Conservation (phyloP, 2,113 vertebrate species). For the Ageneiosus marmoratus region DNA sequence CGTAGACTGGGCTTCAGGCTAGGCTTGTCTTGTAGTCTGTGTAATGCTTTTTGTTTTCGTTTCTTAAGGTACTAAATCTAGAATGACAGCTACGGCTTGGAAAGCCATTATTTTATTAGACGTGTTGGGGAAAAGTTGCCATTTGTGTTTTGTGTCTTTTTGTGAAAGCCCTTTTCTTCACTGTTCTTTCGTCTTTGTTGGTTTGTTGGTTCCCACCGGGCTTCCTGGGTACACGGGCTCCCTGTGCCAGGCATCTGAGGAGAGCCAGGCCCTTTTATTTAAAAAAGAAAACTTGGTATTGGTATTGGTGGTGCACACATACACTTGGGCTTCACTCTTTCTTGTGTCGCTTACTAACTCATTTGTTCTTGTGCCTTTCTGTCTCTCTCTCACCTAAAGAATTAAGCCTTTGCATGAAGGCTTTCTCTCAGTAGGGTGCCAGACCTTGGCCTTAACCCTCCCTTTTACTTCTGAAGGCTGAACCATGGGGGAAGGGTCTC, state of each 20-base stretch:
- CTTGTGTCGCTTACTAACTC: conserved; percentile 33
- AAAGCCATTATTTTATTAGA: conserved; percentile 28
- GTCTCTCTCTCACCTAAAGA: conserved; percentile 31
- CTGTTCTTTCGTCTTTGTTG: conserved; percentile 50
- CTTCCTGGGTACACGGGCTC: conserved; percentile 55
- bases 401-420: conserved; percentile 59
- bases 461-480: conserved; percentile 21
- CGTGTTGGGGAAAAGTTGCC: conserved; percentile 25
- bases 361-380: conserved; percentile 3
- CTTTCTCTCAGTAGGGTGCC: conserved; percentile 63
- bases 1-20: not conserved
- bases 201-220: conserved; percentile 56
- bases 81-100: not conserved
- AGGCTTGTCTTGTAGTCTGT: not conserved
- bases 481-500: conserved; percentile 41
- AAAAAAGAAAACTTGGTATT: conserved; percentile 47
- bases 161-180: conserved; percentile 47
- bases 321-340: conserved; percentile 32
- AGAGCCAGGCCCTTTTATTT: conserved; percentile 41
- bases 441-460: conserved; percentile 59
- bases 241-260: conserved; percentile 49
- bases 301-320: conserved; percentile 43
- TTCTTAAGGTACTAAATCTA: conserved; percentile 14
- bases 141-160: conserved; percentile 39
- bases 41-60: not conserved